A percentile compares a stretch with the other conserved stretches of the same genome.
phyloP scores from a whole-genome alignment of 2,797 vertebrate genomes.

The Ciconia nigra region DNA sequence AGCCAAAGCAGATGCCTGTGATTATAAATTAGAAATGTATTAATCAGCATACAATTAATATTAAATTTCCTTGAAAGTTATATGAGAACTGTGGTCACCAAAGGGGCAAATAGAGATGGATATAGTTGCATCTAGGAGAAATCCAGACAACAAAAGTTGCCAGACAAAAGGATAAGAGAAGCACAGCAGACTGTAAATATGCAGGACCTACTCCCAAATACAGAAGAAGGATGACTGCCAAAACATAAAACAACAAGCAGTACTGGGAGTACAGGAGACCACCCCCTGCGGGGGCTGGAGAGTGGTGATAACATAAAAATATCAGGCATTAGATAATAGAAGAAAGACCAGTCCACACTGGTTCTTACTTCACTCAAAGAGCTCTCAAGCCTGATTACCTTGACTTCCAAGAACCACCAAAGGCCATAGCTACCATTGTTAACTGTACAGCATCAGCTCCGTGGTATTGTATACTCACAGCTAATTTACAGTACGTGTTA shows the following conservation, averaged over 20 bases:
- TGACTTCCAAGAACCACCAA: background rate
- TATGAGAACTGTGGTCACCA: background rate
- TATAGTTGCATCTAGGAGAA: background rate
- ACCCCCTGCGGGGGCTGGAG: background rate
- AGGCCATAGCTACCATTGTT: background rate
- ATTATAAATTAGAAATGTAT: background rate
- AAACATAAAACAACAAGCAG: background rate
- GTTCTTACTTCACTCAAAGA: background rate
- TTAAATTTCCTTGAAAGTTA: background rate
- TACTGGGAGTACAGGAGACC: background rate
- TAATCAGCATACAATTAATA: background rate
- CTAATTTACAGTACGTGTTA: background rate
- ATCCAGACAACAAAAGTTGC: background rate
- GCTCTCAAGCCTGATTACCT: background rate
- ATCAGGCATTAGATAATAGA: background rate
- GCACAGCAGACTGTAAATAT: background rate
- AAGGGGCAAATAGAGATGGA: background rate
- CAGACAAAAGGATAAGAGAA: background rate
- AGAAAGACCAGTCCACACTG: background rate
- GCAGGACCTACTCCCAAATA: background rate
- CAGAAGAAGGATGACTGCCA: background rate
- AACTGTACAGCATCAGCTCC: background rate
- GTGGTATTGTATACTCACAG: fast-evolving
- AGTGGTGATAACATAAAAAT: background rate
- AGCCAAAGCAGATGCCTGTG: background rate